These are phyloP conservation scores for Dasypogon diadema DNA, from an alignment of 2,888 invertebrate genomes.

Conservation along the genomic window DNA sequence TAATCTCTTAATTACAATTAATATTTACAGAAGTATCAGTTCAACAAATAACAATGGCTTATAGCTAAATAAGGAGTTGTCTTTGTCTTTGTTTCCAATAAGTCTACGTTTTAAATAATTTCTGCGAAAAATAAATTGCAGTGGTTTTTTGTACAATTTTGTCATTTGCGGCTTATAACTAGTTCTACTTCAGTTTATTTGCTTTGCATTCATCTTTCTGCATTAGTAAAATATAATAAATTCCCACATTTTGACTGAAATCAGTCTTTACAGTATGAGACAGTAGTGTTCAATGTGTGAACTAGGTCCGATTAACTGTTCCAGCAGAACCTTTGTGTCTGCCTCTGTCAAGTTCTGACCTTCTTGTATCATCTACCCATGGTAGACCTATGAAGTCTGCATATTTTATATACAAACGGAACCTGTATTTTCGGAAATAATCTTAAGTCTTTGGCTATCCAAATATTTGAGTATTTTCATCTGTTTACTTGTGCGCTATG, in stretches of 20 bases:
- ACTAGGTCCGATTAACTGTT: not conserved
- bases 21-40: slow-evolving; percentile 36
- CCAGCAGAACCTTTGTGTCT: too few relatives aligned
- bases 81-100: not conserved
- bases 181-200: not conserved
- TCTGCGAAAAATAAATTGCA: slow-evolving; percentile 6
- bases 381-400: too few relatives aligned
- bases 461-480: not conserved
- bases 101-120: slow-evolving; percentile 11
- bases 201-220: not conserved
- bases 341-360: not conserved
- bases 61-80: slow-evolving; percentile 2
- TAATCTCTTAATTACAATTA: slow-evolving; percentile 1
- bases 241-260: not conserved
- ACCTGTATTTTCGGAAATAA: not conserved
- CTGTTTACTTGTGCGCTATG: not conserved
- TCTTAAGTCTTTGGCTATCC: slow-evolving; percentile 33
- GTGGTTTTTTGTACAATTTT: slow-evolving; percentile 23
- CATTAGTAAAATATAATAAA: not conserved
- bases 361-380: not conserved
- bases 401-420: not conserved
- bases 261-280: not conserved
- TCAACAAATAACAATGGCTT: slow-evolving; percentile 27
- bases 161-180: not conserved
- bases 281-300: not conserved